Base-by-base conservation (phyloP, 2,797 vertebrate species). In the Psittacula echo region DNA sequence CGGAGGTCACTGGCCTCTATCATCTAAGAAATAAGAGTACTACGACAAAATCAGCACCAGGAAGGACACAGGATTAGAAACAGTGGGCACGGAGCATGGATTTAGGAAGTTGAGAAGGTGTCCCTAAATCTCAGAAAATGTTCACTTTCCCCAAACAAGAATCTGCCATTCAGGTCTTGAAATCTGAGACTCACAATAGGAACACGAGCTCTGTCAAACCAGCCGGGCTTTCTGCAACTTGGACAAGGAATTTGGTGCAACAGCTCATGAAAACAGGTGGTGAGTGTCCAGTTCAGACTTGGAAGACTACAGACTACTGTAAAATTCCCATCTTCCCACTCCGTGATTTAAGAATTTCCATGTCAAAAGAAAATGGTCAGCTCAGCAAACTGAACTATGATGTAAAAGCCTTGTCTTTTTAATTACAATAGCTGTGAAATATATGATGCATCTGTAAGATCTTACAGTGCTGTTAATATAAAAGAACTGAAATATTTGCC, bases 241-340 rank as follows among this genome's bases (percentile, higher is more conserved):
- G 82, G 81, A 76, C 85, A 81, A 78, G 92, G 89, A 95, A 95
- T 96, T 96, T 11, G 2, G 82, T 81, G 70, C 80, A 95, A 90
- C 87, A 94, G 90, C 92, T 94, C 80, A 0, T 87, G 85, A 90
- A 96, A 96, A 97, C 96, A 97, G 96, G 95, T 97, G 96, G 94
- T 87, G 60, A 96, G 94, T 80, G 94, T 95, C 93, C 91, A 95
- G 90, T 89, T 96, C 84, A 85, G 86, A 89, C 64, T 90, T 89
- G 83, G 95, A 97, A 95, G 93, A 26, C 23, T 60, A 37, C 66
- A 89, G 53, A 79, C 78, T 90, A 87, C 88, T 62, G 70, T 91
- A 91, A 91, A 94, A 93, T 91, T 96, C 90, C 89, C 89, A 94
- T 95, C 83, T 90, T 96, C 78, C 92, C 87, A 75, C 83, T 67